Evolutionary conservation across 1,140 invertebrate genomes (phyloP), one percentile per base, ranked within the genome.

Genomic region (Procambarus clarkii): DNA sequence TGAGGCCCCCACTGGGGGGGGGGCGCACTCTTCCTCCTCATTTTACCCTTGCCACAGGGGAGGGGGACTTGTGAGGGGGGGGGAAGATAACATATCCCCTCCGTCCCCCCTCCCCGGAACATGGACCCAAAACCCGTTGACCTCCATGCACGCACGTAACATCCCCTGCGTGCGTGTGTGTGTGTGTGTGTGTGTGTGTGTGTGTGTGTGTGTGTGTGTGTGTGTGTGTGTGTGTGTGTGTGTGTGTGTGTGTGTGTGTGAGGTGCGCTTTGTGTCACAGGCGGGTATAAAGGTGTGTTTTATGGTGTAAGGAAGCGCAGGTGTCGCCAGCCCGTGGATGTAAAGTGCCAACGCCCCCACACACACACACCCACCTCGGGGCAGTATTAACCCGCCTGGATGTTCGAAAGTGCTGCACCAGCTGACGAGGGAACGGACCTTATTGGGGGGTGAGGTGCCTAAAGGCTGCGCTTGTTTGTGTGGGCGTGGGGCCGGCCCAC

Each of bases 271-370:
- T n/a, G n/a, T 4, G 2, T 74, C 13, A 11, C 15, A 64, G 4
- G 18, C 3, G 60, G 15, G 13, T 64, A 21, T 64, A 64, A 54
- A 64, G 60, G 60, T 64, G 15, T 58, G n/a, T n/a, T 9, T 21
- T 64, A 64, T 15, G 60, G 60, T 15, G 69, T 74, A 74, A 7
- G 5, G 24, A 74, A 24, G 5, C 24, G 18, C 69, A 74, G 69
- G 69, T 74, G 69, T 74, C 69, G 69, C 69, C 69, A 74, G 69
- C 5, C 60, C 69, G 69, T 74, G 69, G 24, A 74, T 74, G 69
- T n/a, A 74, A 74, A 74, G 69, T 74, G n/a, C n/a, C 69, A 24
- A 74, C 69, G 11, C 69, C 69, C 69, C 24, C 69, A 18, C n/a
- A n/a, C n/a, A n/a, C n/a, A n/a, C n/a, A n/a, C n/a, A n/a, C n/a